Base-by-base conservation (phyloP, 2,797 vertebrate species). In the Naso thynnoides region DNA sequence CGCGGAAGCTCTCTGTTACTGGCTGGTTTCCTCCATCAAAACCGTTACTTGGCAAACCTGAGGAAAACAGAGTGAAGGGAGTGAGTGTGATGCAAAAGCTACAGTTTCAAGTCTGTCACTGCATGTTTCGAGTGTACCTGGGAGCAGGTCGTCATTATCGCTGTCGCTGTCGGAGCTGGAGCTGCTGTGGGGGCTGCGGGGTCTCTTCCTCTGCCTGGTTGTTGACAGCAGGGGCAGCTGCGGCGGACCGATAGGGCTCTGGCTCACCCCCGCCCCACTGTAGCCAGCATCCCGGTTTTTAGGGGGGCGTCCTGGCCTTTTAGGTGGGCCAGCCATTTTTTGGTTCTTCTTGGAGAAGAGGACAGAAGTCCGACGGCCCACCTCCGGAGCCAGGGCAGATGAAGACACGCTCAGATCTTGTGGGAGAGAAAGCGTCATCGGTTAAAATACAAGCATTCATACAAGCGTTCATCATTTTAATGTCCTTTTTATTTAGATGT, bases 281-380 rank as follows among this genome's bases (percentile, higher is more conserved):
- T 98, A 98, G 86, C 89, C 74, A 0, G 72, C 83, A 59, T 99
- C 98, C 11, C 97, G 93, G 90, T 98, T 99, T 94, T 99, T 99
- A 0, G 98, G 98, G 13, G 98, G 98, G 8, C 98, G 96, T 38
- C 98, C 98, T 0, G 97, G 97, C 73, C 98, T 95, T 92, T 99
- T 99, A 29, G 98, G 97, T 44, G 97, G 97, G 54, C 96, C 97
- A 3, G 96, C 93, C 24, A 97, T 96, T 93, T 98, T 99, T 70
- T 95, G 97, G 91, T 98, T 99, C 94, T 99, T 99, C 94, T 98
- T 99, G 82, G 97, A 98, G 93, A 99, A 99, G 75, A 99, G 97
- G 77, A 99, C 97, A 16, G 97, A 99, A 16, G 98, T 99, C 78
- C 98, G 96, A 58, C 98, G 96, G 73, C 98, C 98, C 77, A 99